Conservation (phyloP, 1,140 invertebrate genomes). For the Alviniconcha marisindica region DNA sequence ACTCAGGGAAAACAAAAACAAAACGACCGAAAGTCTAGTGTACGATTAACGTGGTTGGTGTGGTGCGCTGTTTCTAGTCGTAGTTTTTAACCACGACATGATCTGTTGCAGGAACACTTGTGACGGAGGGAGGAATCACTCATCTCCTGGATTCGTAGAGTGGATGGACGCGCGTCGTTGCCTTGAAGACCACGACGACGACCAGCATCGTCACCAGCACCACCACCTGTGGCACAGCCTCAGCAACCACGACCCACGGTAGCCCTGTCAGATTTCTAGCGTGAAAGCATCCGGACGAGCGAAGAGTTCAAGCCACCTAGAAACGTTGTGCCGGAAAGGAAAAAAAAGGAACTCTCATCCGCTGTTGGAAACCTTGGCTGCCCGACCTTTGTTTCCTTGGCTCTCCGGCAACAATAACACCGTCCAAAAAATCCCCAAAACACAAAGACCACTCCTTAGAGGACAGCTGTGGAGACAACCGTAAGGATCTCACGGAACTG, state of each 20-base stretch:
- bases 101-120: neutral
- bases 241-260: constrained; percentile 26
- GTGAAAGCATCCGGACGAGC: neutral
- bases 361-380: neutral
- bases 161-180: neutral
- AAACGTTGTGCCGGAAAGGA: neutral
- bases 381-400: neutral
- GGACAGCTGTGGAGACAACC: too few species aligned
- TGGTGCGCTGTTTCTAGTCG: neutral
- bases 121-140: neutral
- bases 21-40: neutral
- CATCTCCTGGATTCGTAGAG: neutral
- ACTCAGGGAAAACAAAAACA: neutral
- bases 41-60: too few species aligned
- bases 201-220: neutral
- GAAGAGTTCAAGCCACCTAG: neutral
- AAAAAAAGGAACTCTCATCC: neutral
- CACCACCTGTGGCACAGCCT: neutral
- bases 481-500: too few species aligned
- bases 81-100: neutral
- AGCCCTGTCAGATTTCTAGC: neutral
- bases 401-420: neutral
- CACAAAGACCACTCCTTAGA: too few species aligned
- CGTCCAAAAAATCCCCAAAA: neutral
- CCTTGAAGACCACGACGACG: neutral